Evolutionary conservation across 2,888 invertebrate genomes (phyloP).

Genomic region (Epinotia demarniana): DNA sequence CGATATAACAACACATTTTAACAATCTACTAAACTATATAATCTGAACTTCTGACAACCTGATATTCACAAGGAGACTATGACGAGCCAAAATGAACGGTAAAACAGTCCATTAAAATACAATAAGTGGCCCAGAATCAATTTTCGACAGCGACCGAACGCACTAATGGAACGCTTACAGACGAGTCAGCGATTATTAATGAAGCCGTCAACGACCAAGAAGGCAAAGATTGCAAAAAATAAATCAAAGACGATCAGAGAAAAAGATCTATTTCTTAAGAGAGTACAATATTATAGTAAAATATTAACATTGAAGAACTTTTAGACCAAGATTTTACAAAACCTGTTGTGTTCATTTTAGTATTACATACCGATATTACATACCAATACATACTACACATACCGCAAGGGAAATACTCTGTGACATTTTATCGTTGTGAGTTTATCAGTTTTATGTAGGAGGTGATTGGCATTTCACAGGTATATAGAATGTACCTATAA

Average conservation of each 20-base stretch:
- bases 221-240: constrained; percentile 19
- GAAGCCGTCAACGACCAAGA: constrained; percentile 28
- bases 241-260: constrained; percentile 2
- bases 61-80: neutral
- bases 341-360: too few species aligned
- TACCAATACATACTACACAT: too few species aligned
- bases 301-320: neutral
- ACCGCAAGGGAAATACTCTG: too few species aligned
- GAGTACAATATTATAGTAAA: neutral
- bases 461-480: too few species aligned
- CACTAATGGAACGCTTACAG: constrained; percentile 43
- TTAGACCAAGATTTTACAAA: neutral
- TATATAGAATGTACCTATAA: too few species aligned
- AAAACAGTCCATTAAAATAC: constrained; percentile 41
- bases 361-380: too few species aligned
- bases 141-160: constrained; percentile 33
- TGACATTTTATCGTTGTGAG: too few species aligned
- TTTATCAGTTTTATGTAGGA: too few species aligned
- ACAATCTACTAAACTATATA: neutral
- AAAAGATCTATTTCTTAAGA: neutral
- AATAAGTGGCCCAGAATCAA: constrained; percentile 33
- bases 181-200: constrained; percentile 37
- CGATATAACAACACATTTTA: neutral
- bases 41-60: neutral
- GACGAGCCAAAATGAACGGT: constrained; percentile 7